phyloP scores from a whole-genome alignment of 92 coral and sea anemone species.

The Porites rus region DNA sequence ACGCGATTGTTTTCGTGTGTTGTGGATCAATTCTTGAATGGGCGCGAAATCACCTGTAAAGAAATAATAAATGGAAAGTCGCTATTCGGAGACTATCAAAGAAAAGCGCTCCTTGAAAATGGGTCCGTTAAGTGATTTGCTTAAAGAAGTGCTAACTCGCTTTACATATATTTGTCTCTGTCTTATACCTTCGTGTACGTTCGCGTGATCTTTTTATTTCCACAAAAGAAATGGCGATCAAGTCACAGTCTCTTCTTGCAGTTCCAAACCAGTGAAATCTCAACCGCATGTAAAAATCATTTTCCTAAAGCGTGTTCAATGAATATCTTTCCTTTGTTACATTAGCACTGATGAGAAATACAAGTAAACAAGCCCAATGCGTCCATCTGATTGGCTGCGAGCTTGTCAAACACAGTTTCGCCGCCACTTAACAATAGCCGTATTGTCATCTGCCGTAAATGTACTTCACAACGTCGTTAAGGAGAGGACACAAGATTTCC shows the following conservation, averaged over 20 bases:
- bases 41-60: background rate
- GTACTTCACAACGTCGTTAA: conserved; percentile 36
- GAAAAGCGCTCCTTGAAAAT: background rate
- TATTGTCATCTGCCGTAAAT: conserved; percentile 14
- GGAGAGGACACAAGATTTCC: conserved; percentile 7
- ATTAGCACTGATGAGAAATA: conserved; percentile 32
- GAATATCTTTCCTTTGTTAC: conserved; percentile 35
- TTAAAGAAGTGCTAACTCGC: conserved; percentile 12
- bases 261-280: background rate
- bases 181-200: background rate
- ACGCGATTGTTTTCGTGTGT: background rate
- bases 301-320: conserved; percentile 13
- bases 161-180: background rate
- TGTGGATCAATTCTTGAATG: too few relatives aligned
- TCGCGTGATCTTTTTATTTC: background rate
- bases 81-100: background rate
- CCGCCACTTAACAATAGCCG: conserved; percentile 78
- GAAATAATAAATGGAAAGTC: background rate
- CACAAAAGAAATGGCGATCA: background rate
- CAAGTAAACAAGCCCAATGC: conserved; percentile 70
- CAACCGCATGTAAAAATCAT: conserved; percentile 21
- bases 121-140: conserved; percentile 7
- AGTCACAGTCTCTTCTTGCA: background rate
- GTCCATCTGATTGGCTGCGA: conserved; percentile 73
- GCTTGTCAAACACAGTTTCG: conserved; percentile 81